Evolutionary conservation across 2,797 vertebrate genomes (phyloP).

Genomic region (Aselliscus stoliczkanus): DNA sequence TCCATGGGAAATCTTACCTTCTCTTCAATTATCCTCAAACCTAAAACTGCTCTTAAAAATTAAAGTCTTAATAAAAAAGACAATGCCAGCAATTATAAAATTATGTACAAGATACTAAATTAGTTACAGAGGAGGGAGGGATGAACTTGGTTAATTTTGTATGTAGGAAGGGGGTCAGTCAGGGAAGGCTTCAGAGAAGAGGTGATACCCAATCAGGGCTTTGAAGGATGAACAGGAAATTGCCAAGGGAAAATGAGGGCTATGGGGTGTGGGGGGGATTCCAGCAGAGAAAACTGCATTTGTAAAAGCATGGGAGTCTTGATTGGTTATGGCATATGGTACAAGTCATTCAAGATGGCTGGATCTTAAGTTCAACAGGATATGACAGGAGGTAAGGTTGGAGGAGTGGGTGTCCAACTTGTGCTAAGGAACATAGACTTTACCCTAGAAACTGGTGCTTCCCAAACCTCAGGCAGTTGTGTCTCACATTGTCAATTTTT

Average conservation of each 20-base stretch:
- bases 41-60: neutral
- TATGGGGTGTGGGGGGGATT: neutral
- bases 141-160: neutral
- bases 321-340: neutral
- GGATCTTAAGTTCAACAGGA: slow-evolving; percentile 20
- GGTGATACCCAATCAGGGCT: neutral
- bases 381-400: neutral
- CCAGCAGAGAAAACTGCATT: neutral
- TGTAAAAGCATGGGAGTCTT: neutral
- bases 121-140: neutral
- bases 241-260: neutral
- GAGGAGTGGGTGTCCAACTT: neutral
- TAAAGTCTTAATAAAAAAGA: neutral
- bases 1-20: neutral
- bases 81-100: neutral
- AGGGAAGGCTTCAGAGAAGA: slow-evolving; percentile 36
- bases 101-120: slow-evolving; percentile 6
- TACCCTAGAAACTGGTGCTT: neutral
- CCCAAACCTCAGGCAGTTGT: neutral
- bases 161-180: neutral
- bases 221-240: slow-evolving; percentile 6
- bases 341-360: neutral
- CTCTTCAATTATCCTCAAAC: neutral
- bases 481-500: slow-evolving; percentile 7
- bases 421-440: neutral